A percentile compares a stretch with the other conserved stretches of the same genome.
Conservation (phyloP, 2,888 invertebrate genomes). For the Pardosa pseudoannulata region DNA sequence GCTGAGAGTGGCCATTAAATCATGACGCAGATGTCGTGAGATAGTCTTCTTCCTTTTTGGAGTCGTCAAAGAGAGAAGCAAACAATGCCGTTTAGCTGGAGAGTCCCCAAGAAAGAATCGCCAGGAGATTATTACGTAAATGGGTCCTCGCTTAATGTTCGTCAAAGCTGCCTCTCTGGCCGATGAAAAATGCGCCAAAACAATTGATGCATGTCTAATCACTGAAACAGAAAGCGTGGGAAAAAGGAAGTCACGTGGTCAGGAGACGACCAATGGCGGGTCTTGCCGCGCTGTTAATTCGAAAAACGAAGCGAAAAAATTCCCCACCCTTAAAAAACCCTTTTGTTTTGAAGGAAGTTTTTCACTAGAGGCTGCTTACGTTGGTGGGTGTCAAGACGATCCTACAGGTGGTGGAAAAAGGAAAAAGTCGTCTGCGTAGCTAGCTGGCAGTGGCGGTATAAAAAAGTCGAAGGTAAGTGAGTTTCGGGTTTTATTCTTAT, state of each 20-base stretch:
- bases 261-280: constrained; percentile 14
- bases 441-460: no score
- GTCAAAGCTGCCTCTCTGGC: neutral
- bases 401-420: neutral
- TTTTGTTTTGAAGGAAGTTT: neutral
- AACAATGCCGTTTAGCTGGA: neutral
- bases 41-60: no score
- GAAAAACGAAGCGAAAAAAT: neutral
- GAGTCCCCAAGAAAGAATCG: neutral
- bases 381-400: neutral
- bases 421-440: no score
- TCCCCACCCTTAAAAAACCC: neutral
- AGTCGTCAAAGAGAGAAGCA: neutral
- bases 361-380: neutral
- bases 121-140: neutral
- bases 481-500: no score
- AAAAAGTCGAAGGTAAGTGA: no score
- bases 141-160: neutral
- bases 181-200: neutral
- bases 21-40: no score
- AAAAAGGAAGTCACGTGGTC: constrained; percentile 33
- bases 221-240: constrained; percentile 10
- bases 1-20: no score
- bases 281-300: constrained; percentile 9
- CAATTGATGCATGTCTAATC: constrained; percentile 34